These are phyloP conservation scores for Trachelipus rathkii DNA, from an alignment of 1,140 invertebrate species.

Conservation along the genomic window DNA sequence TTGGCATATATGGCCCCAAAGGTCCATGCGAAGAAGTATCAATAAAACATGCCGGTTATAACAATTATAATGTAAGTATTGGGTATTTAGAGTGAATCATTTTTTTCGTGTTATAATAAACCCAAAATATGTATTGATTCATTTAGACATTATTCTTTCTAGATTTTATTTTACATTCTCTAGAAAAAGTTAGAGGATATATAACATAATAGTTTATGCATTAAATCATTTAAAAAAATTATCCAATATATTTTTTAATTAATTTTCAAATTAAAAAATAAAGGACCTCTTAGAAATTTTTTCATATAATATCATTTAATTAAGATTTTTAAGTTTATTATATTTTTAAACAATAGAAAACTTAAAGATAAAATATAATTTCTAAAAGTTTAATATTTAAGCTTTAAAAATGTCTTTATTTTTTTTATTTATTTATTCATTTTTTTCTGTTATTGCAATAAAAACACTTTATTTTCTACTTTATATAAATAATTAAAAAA, in stretches of 20 bases:
- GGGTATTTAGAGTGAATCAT: slow-evolving; percentile 17
- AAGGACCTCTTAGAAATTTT: too few relatives aligned
- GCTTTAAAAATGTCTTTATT: too few relatives aligned
- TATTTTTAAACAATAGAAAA: too few relatives aligned
- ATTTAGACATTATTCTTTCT: not conserved
- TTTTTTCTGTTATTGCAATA: too few relatives aligned
- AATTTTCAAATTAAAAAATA: too few relatives aligned
- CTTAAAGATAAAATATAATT: too few relatives aligned
- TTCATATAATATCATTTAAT: too few relatives aligned
- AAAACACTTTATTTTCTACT: too few relatives aligned
- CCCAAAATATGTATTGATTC: not conserved
- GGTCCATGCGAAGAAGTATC: slow-evolving; percentile 92
- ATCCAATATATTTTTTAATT: not conserved
- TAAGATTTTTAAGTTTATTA: too few relatives aligned
- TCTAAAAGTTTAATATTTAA: too few relatives aligned
- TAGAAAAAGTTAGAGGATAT: not conserved
- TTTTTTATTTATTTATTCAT: too few relatives aligned
- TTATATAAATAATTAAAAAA: too few relatives aligned
- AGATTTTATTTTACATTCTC: not conserved
- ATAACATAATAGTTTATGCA: not conserved
- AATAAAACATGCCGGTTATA: slow-evolving; percentile 88
- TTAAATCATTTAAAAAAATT: not conserved
- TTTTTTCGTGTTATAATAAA: not conserved
- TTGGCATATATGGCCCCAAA: slow-evolving; percentile 91
- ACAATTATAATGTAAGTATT: slow-evolving; percentile 85